Conservation (phyloP, 2,888 invertebrate genomes). For the Thysanoteuthis rhombus region DNA sequence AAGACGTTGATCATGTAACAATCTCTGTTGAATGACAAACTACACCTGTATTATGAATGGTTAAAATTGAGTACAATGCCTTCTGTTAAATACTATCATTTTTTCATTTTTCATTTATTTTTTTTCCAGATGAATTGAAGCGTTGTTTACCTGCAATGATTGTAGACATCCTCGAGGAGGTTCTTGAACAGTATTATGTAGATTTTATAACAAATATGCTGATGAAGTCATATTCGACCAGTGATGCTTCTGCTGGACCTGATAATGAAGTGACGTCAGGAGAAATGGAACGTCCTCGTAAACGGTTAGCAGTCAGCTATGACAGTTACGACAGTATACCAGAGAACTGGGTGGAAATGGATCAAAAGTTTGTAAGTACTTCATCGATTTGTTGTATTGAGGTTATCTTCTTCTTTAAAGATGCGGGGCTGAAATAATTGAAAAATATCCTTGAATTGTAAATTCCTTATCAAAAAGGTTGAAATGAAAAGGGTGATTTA, state of each 20-base stretch:
- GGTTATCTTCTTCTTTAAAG: neutral
- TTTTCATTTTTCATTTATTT: constrained; percentile 31
- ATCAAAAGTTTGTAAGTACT: constrained; percentile 42
- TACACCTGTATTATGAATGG: too few relatives aligned
- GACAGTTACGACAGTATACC: constrained; percentile 43
- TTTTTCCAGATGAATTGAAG: constrained; percentile 56
- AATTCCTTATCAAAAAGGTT: too few relatives aligned
- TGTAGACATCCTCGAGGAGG: constrained; percentile 62
- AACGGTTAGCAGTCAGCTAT: constrained; percentile 20
- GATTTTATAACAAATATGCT: constrained; percentile 56
- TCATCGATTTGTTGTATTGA: neutral
- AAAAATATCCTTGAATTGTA: too few relatives aligned
- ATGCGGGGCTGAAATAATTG: neutral
- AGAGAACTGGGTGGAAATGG: constrained; percentile 51
- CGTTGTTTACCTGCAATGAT: constrained; percentile 60
- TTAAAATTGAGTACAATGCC: too few relatives aligned
- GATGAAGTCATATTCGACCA: constrained; percentile 41
- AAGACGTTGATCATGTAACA: too few relatives aligned
- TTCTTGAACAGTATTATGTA: constrained; percentile 58
- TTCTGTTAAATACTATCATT: too few relatives aligned
- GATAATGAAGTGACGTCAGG: constrained; percentile 17
- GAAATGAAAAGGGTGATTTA: too few relatives aligned
- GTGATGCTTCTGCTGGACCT: constrained; percentile 34
- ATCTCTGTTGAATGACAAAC: too few relatives aligned
- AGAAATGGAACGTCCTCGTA: constrained; percentile 19